Evolutionary conservation across 2,888 invertebrate species (phyloP).

Genomic region (Pachliopta kotzebuea): DNA sequence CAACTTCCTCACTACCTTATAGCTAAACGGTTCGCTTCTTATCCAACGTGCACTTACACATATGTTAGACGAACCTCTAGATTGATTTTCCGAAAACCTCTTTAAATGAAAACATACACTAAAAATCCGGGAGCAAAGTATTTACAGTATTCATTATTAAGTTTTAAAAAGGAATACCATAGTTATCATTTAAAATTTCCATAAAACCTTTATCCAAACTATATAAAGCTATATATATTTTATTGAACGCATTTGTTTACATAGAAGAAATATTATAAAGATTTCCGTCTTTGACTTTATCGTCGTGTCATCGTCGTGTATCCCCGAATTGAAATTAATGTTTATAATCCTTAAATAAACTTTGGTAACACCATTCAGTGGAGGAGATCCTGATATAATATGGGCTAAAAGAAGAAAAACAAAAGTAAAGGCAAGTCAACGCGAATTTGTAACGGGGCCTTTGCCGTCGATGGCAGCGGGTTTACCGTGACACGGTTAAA

Average conservation of each 20-base stretch:
- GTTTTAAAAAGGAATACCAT: background rate
- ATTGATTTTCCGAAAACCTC: background rate
- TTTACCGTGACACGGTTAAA: constrained; percentile 79
- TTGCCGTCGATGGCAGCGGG: constrained; percentile 75
- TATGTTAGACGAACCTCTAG: background rate
- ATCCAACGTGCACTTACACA: background rate
- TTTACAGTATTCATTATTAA: background rate
- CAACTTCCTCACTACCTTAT: constrained; percentile 5
- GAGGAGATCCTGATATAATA: constrained; percentile 13
- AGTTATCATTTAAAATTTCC: too few relatives aligned
- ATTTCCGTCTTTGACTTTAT: too few relatives aligned
- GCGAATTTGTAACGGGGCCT: constrained; percentile 75
- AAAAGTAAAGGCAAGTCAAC: constrained; percentile 66
- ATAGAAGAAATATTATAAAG: background rate
- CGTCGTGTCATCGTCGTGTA: too few relatives aligned
- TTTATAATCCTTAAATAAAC: constrained; percentile 9
- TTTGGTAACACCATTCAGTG: constrained; percentile 10
- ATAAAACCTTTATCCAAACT: too few relatives aligned
- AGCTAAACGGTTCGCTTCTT: background rate
- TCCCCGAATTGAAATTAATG: background rate
- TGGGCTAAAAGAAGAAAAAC: constrained; percentile 33
- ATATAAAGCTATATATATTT: background rate
- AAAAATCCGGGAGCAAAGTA: background rate
- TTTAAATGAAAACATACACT: background rate
- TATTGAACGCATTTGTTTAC: background rate